Evolutionary conservation across 2,113 vertebrate species (phyloP), one percentile per base, ranked within the genome.

Genomic region (Callithrix jacchus): DNA sequence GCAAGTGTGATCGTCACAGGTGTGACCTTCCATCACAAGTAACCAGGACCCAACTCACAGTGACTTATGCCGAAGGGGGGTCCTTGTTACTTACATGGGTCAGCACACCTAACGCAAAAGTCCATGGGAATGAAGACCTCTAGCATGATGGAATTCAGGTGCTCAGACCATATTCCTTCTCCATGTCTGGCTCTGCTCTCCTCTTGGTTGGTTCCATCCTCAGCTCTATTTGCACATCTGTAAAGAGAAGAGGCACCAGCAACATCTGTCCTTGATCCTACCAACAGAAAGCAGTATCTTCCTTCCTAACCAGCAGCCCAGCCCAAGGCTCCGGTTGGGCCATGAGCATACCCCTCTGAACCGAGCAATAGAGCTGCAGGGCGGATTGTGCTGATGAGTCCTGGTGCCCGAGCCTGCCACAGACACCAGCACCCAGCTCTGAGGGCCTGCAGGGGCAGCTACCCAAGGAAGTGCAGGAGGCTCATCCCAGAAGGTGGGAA

Each of bases 361-460:
- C 79, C 82, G 49, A 18, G 6, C 45, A 8, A 30, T 47, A 30
- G 0, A 8, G 32, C 37, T 0, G 13, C 11, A 11, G 32, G 37
- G 1, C 2, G 2, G 18, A 2, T 25, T 21, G 25, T 52, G 45
- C 40, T 18, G 0, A 0, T 12, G 8, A 14, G 17, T 49, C 49
- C 61, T 20, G 12, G 21, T 4, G 16, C 0, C 0, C 4, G 42
- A 23, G 47, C 17, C 47, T 47, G 5, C 71, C 1, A 0, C 5
- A 8, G 87, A 82, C 42, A 18, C 68, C 23, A 10, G 14, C 21
- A 1, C 52, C 61, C 9, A 18, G 5, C 20, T 8, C 0, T 4
- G 11, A 73, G 21, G 20, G 13, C 17, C 52, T 76, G 54, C 64
- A n/a, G 40, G 18, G 45, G 45, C n/a, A 21, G 56, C 23, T 56